Percentiles rank a stretch among this genome's conserved stretches.
Conservation (phyloP, 1,140 invertebrate species). For the Parapsyche elsis region DNA sequence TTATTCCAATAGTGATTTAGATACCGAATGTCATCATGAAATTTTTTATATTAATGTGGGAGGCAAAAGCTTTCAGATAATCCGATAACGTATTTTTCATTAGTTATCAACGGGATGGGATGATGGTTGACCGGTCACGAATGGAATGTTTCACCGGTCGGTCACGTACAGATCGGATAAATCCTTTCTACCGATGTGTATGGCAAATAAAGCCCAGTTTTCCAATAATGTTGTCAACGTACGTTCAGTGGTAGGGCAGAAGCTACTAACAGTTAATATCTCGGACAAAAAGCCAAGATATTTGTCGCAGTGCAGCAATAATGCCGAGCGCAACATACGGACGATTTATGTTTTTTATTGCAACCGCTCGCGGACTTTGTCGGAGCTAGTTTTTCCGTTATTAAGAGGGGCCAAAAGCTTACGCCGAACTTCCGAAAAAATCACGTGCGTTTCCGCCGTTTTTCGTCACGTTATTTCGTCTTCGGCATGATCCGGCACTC, state of each 20-base stretch:
- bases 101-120: too few species aligned
- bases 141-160: neutral
- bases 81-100: too few species aligned
- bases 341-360: conserved; percentile 45
- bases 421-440: neutral
- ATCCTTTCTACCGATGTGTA: neutral
- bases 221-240: conserved; percentile 42
- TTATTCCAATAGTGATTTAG: too few species aligned
- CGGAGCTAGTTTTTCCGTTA: conserved; percentile 25
- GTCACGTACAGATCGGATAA: neutral
- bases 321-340: conserved; percentile 7
- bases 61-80: too few species aligned
- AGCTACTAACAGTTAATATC: conserved; percentile 26
- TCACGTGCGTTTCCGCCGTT: conserved; percentile 20
- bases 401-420: conserved; percentile 8
- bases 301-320: conserved; percentile 48
- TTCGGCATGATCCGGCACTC: neutral
- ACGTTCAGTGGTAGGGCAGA: conserved; percentile 20
- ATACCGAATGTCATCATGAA: too few species aligned
- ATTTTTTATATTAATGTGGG: too few species aligned
- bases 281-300: conserved; percentile 21
- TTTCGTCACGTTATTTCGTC: neutral
- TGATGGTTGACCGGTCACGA: neutral
- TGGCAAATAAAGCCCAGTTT: conserved; percentile 36
- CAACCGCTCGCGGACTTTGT: conserved; percentile 11